phyloP scores from a whole-genome alignment of 2,797 vertebrate genomes.

The Phataginus tricuspis region DNA sequence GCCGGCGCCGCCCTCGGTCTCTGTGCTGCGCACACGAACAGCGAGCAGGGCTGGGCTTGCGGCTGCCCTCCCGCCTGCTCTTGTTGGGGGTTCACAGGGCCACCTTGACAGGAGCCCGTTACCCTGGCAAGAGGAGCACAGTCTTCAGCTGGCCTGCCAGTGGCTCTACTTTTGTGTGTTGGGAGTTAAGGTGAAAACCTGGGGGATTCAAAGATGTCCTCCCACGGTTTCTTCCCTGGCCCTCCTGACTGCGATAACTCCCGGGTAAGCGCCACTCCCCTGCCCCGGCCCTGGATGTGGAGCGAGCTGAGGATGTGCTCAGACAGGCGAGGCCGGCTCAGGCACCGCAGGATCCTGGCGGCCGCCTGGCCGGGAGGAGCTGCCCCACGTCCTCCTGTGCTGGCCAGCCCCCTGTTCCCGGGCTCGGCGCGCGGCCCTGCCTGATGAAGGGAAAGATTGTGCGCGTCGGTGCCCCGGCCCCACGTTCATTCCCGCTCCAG shows the following conservation, averaged over 20 bases:
- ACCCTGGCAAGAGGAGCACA: accelerated
- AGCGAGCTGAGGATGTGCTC: background rate
- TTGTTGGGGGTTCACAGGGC: background rate
- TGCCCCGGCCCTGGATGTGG: accelerated
- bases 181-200: background rate
- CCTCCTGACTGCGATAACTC: background rate
- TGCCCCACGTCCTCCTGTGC: background rate
- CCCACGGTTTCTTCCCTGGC: background rate
- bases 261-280: background rate
- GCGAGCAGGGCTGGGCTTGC: background rate
- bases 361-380: background rate
- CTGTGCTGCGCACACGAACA: background rate
- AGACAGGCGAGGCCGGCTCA: too few species aligned
- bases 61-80: too few species aligned
- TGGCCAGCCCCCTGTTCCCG: background rate
- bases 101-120: background rate
- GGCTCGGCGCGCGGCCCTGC: background rate
- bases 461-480: background rate
- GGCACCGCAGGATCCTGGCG: background rate
- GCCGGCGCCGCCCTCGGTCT: background rate
- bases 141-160: background rate
- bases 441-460: background rate
- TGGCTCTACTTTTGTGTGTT: background rate
- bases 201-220: background rate
- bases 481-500: background rate